Evolutionary conservation across 2,888 invertebrate genomes (phyloP), one percentile per base, ranked within the genome.

Genomic region (Ditula angustiorana): DNA sequence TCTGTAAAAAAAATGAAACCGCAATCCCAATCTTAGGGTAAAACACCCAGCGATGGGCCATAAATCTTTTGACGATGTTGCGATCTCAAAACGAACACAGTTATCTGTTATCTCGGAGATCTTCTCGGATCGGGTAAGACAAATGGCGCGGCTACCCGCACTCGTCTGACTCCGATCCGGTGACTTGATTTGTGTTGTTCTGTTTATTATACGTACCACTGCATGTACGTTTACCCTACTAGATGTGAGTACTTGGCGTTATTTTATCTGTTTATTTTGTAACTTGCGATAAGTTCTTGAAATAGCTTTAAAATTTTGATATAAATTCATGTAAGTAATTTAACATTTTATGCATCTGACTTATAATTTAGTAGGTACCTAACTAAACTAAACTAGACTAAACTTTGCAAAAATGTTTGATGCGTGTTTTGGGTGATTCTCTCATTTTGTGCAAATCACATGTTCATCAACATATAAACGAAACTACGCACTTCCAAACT

Each of bases 121-220:
- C 53, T 53, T 24, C 44, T 52, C 28, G 61, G 52, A 60, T 61
- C 26, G 47, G 57, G 66, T 59, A 71, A 71, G 69, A 70, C 65
- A 69, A 71, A 72, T 69, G 58, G 71, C 71, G 59, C 23, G 37
- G 33, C 50, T 62, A 55, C 55, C 70, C 71, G 61, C 71, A 68
- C 67, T 67, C 65, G 72, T 70, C 72, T 53, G 56, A 35, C 44
- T 60, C 11, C 53, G 46, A 37, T 56, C 30, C 49, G 35, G 41
- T 11, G 62, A 61, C 69, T 70, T 69, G 69, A 72, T 72, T 72
- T 69, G 70, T 70, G 69, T 70, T 69, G 66, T 69, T 65, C 69
- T 69, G 63, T 66, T 67, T 69, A 65, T 66, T 66, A 55, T 41
- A 68, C 16, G 35, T 26, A 11, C 13, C 4, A 26, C 49, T 37